Conservation (phyloP, 2,113 vertebrate genomes). For the Donacobius atricapilla region DNA sequence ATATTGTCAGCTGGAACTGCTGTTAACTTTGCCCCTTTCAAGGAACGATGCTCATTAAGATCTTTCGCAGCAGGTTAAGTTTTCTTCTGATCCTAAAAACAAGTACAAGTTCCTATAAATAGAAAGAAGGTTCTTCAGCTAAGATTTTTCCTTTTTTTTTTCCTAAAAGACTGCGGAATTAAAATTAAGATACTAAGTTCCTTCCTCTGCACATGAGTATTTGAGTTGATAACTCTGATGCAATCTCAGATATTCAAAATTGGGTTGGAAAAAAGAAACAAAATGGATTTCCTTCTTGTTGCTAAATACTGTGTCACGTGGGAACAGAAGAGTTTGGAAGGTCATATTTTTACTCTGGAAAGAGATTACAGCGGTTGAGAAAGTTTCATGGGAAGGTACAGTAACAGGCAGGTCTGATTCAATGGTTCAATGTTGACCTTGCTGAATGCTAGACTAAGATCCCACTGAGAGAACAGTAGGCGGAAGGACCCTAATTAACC, state of each 20-base stretch:
- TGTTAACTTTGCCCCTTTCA: background rate
- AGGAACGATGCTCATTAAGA: background rate
- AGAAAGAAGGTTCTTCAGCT: background rate
- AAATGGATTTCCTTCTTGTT: background rate
- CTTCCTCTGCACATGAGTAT: background rate
- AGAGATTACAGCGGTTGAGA: background rate
- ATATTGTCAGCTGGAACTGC: background rate
- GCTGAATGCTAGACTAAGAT: background rate
- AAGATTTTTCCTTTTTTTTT: background rate
- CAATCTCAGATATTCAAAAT: background rate
- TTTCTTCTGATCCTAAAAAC: background rate
- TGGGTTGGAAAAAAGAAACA: rapidly evolving
- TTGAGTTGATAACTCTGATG: background rate
- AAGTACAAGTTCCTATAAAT: background rate
- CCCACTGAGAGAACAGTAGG: background rate
- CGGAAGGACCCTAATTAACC: background rate
- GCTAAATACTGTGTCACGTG: background rate
- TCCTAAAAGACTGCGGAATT: background rate
- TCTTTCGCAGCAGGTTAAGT: background rate
- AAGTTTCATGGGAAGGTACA: background rate
- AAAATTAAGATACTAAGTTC: background rate
- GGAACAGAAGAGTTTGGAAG: background rate
- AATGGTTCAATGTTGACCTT: background rate
- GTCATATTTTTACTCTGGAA: background rate
- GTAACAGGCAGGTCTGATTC: background rate